Conservation (phyloP, 1,140 invertebrate species). For the Drosophila erecta region DNA sequence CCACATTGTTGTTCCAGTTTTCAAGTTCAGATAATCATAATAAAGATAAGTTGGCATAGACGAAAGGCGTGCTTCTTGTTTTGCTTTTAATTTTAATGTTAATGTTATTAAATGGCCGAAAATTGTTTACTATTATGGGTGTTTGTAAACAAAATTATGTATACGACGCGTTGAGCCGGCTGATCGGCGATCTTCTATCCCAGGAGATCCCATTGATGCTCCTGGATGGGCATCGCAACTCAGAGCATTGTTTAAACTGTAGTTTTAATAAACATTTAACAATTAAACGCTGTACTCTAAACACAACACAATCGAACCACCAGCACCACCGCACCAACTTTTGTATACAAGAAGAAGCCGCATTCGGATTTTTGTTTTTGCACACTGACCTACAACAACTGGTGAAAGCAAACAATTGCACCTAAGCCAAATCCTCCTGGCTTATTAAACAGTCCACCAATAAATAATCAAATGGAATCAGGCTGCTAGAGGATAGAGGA, state of each 20-base stretch:
- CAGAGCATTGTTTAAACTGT: slow-evolving; percentile 74
- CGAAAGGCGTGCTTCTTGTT: slow-evolving; percentile 47
- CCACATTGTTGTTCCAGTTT: slow-evolving; percentile 37
- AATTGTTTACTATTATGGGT: slow-evolving; percentile 83
- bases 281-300: slow-evolving; percentile 81
- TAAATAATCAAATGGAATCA: slow-evolving; percentile 74
- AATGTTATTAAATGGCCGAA: slow-evolving; percentile 83
- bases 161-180: slow-evolving; percentile 65
- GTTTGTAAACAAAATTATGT: slow-evolving; percentile 84
- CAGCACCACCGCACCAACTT: slow-evolving; percentile 19
- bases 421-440: slow-evolving; percentile 26
- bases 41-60: slow-evolving; percentile 73
- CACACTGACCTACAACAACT: slow-evolving; percentile 84
- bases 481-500: neutral
- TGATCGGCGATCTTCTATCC: slow-evolving; percentile 55
- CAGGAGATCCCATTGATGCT: slow-evolving; percentile 59
- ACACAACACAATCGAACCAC: slow-evolving; percentile 43
- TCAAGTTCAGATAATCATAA: slow-evolving; percentile 83
- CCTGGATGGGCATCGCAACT: slow-evolving; percentile 2
- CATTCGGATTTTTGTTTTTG: slow-evolving; percentile 74
- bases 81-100: slow-evolving; percentile 83
- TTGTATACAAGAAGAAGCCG: slow-evolving; percentile 71
- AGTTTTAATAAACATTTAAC: slow-evolving; percentile 83
- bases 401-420: slow-evolving; percentile 75
- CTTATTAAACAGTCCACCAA: slow-evolving; percentile 66